These are phyloP conservation scores for Chironomus tentans DNA, from an alignment of 2,888 invertebrate species.

Conservation along the genomic window DNA sequence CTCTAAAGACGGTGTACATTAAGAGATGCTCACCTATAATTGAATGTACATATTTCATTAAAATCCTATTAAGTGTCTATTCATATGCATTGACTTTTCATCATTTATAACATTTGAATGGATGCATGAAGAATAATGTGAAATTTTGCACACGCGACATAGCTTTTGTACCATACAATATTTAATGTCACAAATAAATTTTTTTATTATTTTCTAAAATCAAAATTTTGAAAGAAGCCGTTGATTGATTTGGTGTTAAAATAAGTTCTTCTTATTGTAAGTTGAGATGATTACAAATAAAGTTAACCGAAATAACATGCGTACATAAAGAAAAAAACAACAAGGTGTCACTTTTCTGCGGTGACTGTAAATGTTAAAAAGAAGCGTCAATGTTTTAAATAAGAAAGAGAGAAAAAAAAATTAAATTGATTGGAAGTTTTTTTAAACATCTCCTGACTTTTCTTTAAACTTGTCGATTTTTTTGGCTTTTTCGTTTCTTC, in stretches of 20 bases:
- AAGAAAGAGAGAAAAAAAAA: too few species aligned
- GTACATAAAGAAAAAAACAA: too few species aligned
- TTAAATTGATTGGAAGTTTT: too few species aligned
- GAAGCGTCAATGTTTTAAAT: too few species aligned
- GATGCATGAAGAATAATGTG: not conserved
- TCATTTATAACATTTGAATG: not conserved
- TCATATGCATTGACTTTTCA: not conserved
- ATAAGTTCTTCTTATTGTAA: not conserved
- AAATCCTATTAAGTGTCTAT: slow-evolving; percentile 5
- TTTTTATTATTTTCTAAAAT: not conserved
- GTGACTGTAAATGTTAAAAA: too few species aligned
- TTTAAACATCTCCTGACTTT: too few species aligned
- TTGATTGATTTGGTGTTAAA: not conserved
- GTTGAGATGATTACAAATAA: too few species aligned
- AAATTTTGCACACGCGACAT: not conserved
- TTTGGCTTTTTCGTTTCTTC: too few species aligned
- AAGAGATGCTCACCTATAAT: not conserved
- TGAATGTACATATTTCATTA: not conserved
- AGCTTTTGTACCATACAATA: not conserved
- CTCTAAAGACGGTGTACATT: not conserved
- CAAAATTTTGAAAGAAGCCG: not conserved
- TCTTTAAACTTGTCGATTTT: too few species aligned
- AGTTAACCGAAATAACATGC: not conserved
- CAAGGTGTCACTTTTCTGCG: too few species aligned
- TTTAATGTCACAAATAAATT: not conserved